Conservation (phyloP, 2,888 invertebrate species). For the Pherbina coryleti region DNA sequence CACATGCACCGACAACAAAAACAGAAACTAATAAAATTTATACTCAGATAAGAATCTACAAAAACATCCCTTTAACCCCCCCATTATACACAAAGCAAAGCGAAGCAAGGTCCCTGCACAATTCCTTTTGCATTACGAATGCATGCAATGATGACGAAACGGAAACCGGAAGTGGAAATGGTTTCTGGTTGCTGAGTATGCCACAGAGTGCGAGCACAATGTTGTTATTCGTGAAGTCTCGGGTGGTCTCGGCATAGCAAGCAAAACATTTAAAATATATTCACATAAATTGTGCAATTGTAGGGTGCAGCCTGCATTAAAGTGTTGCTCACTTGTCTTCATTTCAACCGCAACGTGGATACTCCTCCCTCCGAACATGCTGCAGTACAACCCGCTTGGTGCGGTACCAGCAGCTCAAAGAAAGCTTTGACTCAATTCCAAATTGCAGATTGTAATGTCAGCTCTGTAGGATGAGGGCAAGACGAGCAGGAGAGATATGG, state of each 20-base stretch:
- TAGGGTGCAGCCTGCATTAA: slow-evolving; percentile 15
- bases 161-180: slow-evolving; percentile 32
- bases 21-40: background rate
- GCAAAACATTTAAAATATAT: slow-evolving; percentile 25
- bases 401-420: slow-evolving; percentile 12
- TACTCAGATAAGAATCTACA: background rate
- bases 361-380: background rate
- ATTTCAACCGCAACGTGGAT: background rate
- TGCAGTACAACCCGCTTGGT: background rate
- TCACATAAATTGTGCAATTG: slow-evolving; percentile 32
- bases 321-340: slow-evolving; percentile 34
- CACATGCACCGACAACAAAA: background rate
- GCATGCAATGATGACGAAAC: slow-evolving; percentile 10
- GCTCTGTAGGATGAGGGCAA: background rate
- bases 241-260: background rate
- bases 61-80: too few relatives aligned
- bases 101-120: background rate
- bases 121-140: slow-evolving; percentile 17
- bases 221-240: background rate
- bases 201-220: background rate
- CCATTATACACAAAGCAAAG: too few relatives aligned
- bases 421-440: slow-evolving; percentile 32
- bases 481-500: background rate
- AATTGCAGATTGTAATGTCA: slow-evolving; percentile 31
- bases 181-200: slow-evolving; percentile 21